Conservation (phyloP, 30 jellyfish, hydroid and myxozoan species). For the Phacellophora camtschatica region DNA sequence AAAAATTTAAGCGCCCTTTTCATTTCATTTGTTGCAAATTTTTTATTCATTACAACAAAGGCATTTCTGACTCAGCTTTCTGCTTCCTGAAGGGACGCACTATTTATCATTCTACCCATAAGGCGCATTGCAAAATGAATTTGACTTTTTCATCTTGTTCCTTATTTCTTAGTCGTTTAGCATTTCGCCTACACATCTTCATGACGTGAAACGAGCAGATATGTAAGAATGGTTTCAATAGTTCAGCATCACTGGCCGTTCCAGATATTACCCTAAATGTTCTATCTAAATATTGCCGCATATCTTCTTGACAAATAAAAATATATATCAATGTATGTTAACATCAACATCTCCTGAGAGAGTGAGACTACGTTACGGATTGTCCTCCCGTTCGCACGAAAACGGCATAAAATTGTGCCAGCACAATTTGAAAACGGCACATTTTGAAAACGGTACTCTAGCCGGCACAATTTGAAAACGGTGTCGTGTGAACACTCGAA, state of each 20-base stretch:
- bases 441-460: too few relatives aligned
- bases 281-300: background rate
- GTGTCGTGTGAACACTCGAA: too few relatives aligned
- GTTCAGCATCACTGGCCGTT: background rate
- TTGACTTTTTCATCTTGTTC: slow-evolving; percentile 18
- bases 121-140: background rate
- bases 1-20: background rate
- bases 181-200: slow-evolving; percentile 6
- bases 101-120: background rate
- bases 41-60: background rate
- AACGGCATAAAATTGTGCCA: too few relatives aligned
- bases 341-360: too few relatives aligned
- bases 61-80: background rate
- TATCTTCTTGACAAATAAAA: background rate
- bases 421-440: too few relatives aligned
- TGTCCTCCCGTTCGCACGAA: too few relatives aligned
- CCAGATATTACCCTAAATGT: background rate
- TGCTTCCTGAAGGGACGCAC: background rate
- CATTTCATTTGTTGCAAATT: background rate
- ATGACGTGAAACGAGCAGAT: background rate
- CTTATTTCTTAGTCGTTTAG: background rate
- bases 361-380: too few relatives aligned
- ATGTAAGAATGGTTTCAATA: background rate
- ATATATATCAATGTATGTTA: too few relatives aligned
- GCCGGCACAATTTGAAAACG: too few relatives aligned